A percentile compares a stretch with the other conserved stretches of the same genome.
Conservation (phyloP, 1,140 invertebrate genomes). For the Homalodisca vitripennis region DNA sequence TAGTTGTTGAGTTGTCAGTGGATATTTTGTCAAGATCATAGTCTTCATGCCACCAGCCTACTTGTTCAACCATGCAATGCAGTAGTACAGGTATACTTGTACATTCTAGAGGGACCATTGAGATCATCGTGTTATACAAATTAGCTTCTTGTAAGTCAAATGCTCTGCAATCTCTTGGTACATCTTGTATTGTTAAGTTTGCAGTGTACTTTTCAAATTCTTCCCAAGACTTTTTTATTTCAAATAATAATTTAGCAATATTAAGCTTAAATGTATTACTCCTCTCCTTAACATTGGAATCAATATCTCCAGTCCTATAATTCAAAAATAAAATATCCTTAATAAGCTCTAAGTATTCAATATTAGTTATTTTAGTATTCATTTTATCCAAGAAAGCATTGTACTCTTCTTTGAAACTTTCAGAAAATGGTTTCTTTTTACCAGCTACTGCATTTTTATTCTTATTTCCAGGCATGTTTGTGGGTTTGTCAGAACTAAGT, state of each 20-base stretch:
- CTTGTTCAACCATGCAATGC: background rate
- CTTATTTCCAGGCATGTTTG: background rate
- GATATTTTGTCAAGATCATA: background rate
- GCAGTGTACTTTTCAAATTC: background rate
- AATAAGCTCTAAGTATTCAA: background rate
- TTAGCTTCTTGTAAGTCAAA: background rate
- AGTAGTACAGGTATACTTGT: background rate
- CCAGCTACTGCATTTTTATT: background rate
- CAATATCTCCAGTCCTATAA: background rate
- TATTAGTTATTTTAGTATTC: background rate
- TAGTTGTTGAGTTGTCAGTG: background rate
- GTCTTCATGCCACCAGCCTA: background rate
- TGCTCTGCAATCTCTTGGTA: background rate
- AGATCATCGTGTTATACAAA: background rate
- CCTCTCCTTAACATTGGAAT: background rate
- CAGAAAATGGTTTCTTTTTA: background rate
- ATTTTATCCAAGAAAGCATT: background rate
- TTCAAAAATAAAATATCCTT: background rate
- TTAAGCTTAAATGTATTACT: background rate
- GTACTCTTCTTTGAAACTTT: conserved; percentile 1
- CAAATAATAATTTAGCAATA: background rate
- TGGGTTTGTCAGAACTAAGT: no score
- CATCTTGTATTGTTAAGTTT: background rate
- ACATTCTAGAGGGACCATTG: background rate
- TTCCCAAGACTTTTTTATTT: background rate